A percentile compares a stretch with the other conserved stretches of the same genome.
Conservation (phyloP, 2,797 vertebrate genomes). For the Amblyopsis hoosieri region DNA sequence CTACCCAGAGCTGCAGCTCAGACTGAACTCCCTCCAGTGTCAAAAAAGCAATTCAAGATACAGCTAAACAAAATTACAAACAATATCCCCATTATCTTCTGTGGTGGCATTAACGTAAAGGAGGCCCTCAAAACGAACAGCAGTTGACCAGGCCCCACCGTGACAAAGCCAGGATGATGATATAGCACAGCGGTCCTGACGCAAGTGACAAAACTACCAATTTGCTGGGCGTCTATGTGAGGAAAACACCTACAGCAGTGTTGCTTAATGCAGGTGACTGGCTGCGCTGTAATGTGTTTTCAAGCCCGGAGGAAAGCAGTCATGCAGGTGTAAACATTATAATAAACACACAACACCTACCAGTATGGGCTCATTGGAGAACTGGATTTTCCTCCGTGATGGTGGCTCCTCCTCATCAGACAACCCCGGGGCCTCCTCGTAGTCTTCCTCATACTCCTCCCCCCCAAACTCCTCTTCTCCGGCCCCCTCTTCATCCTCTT, state of each 20-base stretch:
- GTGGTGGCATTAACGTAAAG: conserved; percentile 6
- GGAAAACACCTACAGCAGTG: conserved; percentile 45
- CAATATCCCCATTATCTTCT: conserved; percentile 7
- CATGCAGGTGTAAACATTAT: conserved; percentile 18
- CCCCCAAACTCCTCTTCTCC: conserved; percentile 67
- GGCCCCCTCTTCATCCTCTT: conserved; percentile 62
- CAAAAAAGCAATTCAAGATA: conserved; percentile 46
- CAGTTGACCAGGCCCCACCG: conserved; percentile 14
- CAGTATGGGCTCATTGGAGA: conserved; percentile 88
- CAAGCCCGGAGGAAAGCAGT: conserved; percentile 15
- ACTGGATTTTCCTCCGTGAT: conserved; percentile 82
- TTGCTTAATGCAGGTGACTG: conserved; percentile 47
- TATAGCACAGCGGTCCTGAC: conserved; percentile 40
- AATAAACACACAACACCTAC: conserved; percentile 64
- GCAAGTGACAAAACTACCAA: conserved; percentile 34
- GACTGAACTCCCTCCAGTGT: conserved; percentile 46
- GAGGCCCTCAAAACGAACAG: conserved; percentile 27
- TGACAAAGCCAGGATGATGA: conserved; percentile 43
- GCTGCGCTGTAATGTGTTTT: conserved; percentile 38
- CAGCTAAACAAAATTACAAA: conserved; percentile 3
- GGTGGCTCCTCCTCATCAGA: conserved; percentile 88
- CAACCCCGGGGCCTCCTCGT: conserved; percentile 83
- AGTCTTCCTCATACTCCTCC: conserved; percentile 76
- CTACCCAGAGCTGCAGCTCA: conserved; percentile 17
- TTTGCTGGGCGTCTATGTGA: conserved; percentile 44